Evolutionary conservation across 2,113 vertebrate species (phyloP).

Genomic region (Cynopterus brachyotis): DNA sequence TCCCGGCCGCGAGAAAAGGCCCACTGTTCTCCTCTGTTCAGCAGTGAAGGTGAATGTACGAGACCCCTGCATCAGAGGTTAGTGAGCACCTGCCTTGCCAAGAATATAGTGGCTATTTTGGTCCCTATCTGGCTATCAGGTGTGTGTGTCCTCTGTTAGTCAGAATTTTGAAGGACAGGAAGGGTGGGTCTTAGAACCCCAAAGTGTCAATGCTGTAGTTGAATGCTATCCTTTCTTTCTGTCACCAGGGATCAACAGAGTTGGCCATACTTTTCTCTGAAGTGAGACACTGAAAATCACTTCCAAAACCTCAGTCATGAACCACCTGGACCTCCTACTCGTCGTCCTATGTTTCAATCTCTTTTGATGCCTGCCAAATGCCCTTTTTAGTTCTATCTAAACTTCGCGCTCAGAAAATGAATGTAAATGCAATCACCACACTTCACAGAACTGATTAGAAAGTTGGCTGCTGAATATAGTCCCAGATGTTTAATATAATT

Average conservation of each 20-base stretch:
- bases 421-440: slow-evolving; percentile 42
- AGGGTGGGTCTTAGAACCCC: background rate
- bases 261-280: background rate
- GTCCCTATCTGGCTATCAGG: background rate
- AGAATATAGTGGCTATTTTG: background rate
- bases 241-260: background rate
- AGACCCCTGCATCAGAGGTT: background rate
- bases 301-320: background rate
- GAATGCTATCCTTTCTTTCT: background rate
- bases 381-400: background rate
- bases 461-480: slow-evolving; percentile 41
- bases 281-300: background rate
- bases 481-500: slow-evolving; percentile 71
- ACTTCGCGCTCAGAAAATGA: slow-evolving; percentile 46
- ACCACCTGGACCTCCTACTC: slow-evolving; percentile 28
- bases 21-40: background rate
- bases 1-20: background rate
- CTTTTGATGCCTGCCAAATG: background rate
- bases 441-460: slow-evolving; percentile 47
- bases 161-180: background rate
- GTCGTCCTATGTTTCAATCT: slow-evolving; percentile 16
- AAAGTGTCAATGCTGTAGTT: background rate
- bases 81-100: background rate
- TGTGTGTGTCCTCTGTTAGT: background rate
- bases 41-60: background rate